Base-by-base conservation (phyloP, 1,140 invertebrate genomes). In the Macrobrachium rosenbergii region DNA sequence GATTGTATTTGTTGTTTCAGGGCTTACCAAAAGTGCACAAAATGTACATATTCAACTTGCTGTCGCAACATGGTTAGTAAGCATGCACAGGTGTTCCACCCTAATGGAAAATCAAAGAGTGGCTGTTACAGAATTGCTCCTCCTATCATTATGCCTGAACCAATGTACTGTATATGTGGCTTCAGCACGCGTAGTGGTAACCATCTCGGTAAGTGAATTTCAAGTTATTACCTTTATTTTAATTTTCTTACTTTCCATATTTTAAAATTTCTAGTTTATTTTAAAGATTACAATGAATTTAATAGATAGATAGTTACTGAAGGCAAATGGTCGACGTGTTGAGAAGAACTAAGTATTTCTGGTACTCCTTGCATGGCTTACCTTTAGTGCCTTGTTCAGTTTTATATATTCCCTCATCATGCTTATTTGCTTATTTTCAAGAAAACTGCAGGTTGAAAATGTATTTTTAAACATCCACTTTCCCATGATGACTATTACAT, bases 21-120 rank as follows among this genome's bases (percentile, higher is more conserved):
- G 2, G 95, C 95, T 0, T 93, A 94, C 91, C 93, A 95, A 88
- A 94, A 92, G 83, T 97, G 96, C 91, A 93, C 93, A 67, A 95
- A 95, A 87, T 97, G 96, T 90, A 93, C 94, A 88, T 97, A 95
- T 91, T 93, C 94, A 75, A 96, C 95, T 8, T 95, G 94, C 83
- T 97, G 96, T 91, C 94, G 94, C 91, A 93, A 94, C 83, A 95
- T 95, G 0, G 95, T 96, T 92, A 93, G 94, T 89, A 93, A 94
- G 77, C 96, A 97, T 92, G 93, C 93, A 83, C 93, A 92, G 17
- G 80, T 88, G 37, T 90, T 91, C 90, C 89, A 84, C 81, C 87
- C 45, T 64, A 88, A 12, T 23, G 69, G 77, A 64, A 52, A 72
- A 52, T 77, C n/a, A 23, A 82, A 52, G 45, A 62, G 52, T 28